Conservation (phyloP, 2,113 vertebrate species). For the Parus major region DNA sequence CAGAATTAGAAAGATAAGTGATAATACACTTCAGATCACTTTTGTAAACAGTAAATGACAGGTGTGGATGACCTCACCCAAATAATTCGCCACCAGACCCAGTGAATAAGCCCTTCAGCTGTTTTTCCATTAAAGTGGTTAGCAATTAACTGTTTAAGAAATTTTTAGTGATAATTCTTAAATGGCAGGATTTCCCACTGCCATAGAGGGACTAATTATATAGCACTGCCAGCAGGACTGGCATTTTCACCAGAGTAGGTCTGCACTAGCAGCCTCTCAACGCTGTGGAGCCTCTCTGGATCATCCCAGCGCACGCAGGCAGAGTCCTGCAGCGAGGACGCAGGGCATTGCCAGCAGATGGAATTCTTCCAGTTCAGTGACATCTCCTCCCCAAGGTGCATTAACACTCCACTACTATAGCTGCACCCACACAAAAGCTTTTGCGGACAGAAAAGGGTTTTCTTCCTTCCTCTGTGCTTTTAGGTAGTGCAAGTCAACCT, state of each 20-base stretch:
- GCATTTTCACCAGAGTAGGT: not conserved
- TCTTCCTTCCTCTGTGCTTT: not conserved
- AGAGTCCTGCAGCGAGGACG: not conserved
- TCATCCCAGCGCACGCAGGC: fast-evolving
- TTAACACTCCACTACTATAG: not conserved
- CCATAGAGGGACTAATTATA: not conserved
- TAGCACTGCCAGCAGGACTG: not conserved
- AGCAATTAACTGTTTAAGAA: not conserved
- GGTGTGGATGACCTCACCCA: not conserved
- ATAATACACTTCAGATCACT: not conserved
- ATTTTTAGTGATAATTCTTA: not conserved
- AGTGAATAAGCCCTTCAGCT: not conserved
- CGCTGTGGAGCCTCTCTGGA: fast-evolving
- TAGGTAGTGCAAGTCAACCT: not conserved
- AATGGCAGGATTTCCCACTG: not conserved
- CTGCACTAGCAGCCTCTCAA: not conserved
- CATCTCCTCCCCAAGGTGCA: not conserved
- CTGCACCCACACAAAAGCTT: not conserved
- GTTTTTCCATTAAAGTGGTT: not conserved
- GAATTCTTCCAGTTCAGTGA: conserved; percentile 20
- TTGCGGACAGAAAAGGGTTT: not conserved
- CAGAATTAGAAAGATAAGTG: not conserved
- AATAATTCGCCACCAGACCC: not conserved
- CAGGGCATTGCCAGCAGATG: not conserved
- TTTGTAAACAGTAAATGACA: not conserved